phyloP scores from a whole-genome alignment of 2,113 vertebrate species.

The Sturnus vulgaris region DNA sequence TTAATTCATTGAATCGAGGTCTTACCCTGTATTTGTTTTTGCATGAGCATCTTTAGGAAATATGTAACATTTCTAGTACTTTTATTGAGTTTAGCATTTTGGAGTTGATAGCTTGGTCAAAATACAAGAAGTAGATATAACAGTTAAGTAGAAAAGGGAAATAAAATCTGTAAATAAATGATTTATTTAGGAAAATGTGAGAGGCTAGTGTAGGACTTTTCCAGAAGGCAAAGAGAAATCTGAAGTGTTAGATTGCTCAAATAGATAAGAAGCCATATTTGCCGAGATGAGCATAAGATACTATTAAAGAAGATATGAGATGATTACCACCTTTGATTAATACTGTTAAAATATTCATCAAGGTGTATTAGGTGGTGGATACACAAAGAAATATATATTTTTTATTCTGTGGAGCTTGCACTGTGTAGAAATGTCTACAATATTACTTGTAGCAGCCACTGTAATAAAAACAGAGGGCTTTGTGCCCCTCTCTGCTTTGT shows the following conservation, averaged over 20 bases:
- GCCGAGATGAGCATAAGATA: background rate
- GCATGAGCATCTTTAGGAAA: background rate
- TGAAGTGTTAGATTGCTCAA: background rate
- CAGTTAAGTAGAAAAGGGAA: background rate
- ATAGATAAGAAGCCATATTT: background rate
- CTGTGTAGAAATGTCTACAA: background rate
- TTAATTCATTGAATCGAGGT: background rate
- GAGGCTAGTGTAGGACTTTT: background rate
- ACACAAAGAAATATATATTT: background rate
- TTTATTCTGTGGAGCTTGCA: background rate
- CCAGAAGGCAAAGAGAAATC: background rate
- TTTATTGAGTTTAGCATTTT: background rate
- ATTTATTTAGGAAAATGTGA: background rate
- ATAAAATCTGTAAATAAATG: background rate
- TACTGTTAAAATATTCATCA: background rate
- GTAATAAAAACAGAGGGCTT: background rate
- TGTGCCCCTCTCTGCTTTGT: background rate
- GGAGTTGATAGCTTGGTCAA: background rate
- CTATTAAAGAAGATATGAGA: background rate
- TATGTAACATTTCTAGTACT: background rate
- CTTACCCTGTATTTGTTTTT: background rate
- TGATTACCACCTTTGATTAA: background rate
- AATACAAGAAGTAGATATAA: background rate
- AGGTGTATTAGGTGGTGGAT: background rate
- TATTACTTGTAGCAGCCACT: background rate